A percentile compares a stretch with the other conserved stretches of the same genome.
phyloP scores from a whole-genome alignment of 2,113 vertebrate genomes.

The Lonchura striata region DNA sequence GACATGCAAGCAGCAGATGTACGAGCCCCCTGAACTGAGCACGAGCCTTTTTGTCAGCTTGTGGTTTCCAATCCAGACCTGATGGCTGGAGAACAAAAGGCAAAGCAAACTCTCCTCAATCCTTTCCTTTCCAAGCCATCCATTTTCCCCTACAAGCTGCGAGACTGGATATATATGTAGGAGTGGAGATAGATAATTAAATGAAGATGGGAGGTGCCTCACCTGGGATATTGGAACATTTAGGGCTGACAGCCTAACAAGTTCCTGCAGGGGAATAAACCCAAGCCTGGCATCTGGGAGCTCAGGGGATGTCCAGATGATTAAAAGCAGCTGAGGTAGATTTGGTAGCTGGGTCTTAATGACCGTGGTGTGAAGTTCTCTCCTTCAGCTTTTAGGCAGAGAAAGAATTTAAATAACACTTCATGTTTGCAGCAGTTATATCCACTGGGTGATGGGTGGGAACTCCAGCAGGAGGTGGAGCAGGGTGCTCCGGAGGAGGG shows the following conservation, averaged over 20 bases:
- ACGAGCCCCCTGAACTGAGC: background rate
- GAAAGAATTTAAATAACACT: background rate
- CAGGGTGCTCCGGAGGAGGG: rapidly evolving
- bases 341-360: background rate
- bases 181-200: background rate
- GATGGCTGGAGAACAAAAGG: background rate
- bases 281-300: background rate
- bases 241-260: slow-evolving; percentile 28
- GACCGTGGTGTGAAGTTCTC: background rate
- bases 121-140: background rate
- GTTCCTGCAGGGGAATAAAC: slow-evolving; percentile 23
- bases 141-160: background rate
- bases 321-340: slow-evolving; percentile 23
- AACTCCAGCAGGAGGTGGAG: background rate
- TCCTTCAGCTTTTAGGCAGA: background rate
- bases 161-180: background rate
- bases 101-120: background rate
- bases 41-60: background rate
- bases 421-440: rapidly evolving
- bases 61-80: background rate
- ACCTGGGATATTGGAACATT: slow-evolving; percentile 1
- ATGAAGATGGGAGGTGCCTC: slow-evolving; percentile 22
- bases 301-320: background rate
- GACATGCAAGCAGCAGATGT: background rate
- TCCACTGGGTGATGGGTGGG: rapidly evolving